These are phyloP conservation scores for Merops nubicus DNA, from an alignment of 2,113 vertebrate species.

Conservation along the genomic window DNA sequence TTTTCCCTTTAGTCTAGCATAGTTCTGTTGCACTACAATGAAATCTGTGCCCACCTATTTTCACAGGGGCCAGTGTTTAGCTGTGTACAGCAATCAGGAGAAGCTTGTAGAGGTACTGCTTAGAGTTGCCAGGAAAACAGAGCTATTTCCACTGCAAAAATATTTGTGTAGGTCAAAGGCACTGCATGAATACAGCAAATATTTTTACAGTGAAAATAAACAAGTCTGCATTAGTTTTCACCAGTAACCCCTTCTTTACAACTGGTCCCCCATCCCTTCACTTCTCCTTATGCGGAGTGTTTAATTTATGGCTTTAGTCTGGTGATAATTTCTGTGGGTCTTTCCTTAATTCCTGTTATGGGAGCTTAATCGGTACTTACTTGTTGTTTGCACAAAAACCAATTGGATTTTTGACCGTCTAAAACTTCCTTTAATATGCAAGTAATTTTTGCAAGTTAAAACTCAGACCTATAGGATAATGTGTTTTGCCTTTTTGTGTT, in stretches of 20 bases:
- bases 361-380: neutral
- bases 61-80: neutral
- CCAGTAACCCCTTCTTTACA: constrained; percentile 17
- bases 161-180: constrained; percentile 57
- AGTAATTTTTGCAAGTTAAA: neutral
- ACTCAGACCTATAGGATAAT: neutral
- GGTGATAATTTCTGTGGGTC: neutral
- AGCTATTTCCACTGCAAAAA: constrained; percentile 56
- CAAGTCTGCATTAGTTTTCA: neutral
- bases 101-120: neutral
- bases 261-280: rapidly evolving
- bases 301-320: neutral
- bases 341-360: neutral
- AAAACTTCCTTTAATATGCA: neutral
- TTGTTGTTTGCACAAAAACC: neutral
- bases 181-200: constrained; percentile 49
- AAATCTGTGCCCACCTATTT: neutral
- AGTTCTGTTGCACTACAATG: neutral
- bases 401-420: neutral
- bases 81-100: neutral
- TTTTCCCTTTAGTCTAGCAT: neutral
- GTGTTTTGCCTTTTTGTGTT: neutral
- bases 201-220: constrained; percentile 59
- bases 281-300: neutral
- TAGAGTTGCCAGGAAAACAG: constrained; percentile 44